Percentiles rank a stretch among this genome's conserved stretches.
Conservation (phyloP, 2,797 vertebrate genomes). For the Cephalopachus bancanus region DNA sequence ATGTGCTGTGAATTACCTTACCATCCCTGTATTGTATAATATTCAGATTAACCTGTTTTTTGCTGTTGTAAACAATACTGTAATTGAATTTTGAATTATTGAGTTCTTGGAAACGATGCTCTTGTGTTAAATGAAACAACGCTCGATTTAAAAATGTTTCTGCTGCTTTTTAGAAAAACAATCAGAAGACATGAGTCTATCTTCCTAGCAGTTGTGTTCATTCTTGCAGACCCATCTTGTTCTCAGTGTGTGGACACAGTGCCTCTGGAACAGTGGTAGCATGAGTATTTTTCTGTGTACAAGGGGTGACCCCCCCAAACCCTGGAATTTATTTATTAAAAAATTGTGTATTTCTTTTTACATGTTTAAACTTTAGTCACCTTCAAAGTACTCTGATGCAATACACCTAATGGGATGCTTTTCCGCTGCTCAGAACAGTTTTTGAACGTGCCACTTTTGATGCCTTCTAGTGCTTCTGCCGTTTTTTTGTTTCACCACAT, state of each 20-base stretch:
- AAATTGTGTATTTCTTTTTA: no score
- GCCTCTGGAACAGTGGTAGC: neutral
- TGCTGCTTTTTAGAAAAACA: neutral
- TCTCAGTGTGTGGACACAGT: neutral
- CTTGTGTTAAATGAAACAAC: no score
- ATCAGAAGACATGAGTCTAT: neutral
- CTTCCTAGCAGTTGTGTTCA: neutral
- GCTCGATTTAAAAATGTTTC: neutral
- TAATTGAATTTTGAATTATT: neutral
- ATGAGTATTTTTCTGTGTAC: neutral
- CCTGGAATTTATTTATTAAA: no score
- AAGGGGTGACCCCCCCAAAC: no score
- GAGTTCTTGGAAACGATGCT: neutral
- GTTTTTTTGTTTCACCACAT: no score
- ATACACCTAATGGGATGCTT: no score
- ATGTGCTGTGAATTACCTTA: neutral
- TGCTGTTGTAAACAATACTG: neutral
- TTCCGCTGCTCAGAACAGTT: no score
- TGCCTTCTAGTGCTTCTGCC: no score
- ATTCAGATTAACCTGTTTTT: neutral
- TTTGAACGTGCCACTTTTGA: no score
- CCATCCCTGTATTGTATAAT: no score
- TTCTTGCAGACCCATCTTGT: neutral
- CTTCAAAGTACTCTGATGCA: no score
- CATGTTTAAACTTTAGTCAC: no score